These are phyloP conservation scores for Euglossa dilemma DNA, from an alignment of 1,140 invertebrate genomes.

Conservation along the genomic window DNA sequence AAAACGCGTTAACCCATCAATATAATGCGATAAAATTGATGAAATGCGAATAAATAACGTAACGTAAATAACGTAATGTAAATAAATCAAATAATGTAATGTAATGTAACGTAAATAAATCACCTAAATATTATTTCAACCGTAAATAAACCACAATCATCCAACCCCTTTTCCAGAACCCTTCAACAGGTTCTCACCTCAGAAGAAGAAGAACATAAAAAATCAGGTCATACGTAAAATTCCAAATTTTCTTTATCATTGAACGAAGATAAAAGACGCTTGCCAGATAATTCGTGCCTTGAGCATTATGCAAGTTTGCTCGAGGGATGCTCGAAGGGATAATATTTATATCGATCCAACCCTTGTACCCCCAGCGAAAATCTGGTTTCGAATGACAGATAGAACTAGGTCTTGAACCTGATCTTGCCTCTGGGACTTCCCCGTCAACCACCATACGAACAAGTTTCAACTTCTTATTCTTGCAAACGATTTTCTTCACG, in stretches of 20 bases:
- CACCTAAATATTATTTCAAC: too few relatives aligned
- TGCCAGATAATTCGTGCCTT: slow-evolving; percentile 57
- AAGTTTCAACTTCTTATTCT: not conserved
- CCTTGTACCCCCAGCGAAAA: slow-evolving; percentile 73
- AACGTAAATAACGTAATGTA: too few relatives aligned
- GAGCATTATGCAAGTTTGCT: slow-evolving; percentile 68
- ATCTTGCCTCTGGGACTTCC: not conserved
- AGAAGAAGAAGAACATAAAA: not conserved
- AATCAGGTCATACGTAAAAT: not conserved
- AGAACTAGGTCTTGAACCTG: slow-evolving; percentile 55
- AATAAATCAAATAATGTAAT: too few relatives aligned
- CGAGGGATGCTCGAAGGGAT: slow-evolving; percentile 48
- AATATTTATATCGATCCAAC: slow-evolving; percentile 66
- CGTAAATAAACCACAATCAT: too few relatives aligned
- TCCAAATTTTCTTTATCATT: slow-evolving; percentile 62
- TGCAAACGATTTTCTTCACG: not conserved
- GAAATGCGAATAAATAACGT: too few relatives aligned
- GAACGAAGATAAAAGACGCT: slow-evolving; percentile 50
- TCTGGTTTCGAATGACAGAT: slow-evolving; percentile 65
- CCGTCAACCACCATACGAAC: not conserved
- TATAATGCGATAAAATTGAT: too few relatives aligned
- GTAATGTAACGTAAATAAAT: too few relatives aligned
- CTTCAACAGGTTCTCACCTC: not conserved
- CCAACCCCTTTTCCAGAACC: not conserved
- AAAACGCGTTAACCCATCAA: too few relatives aligned